phyloP scores from a whole-genome alignment of 1,140 invertebrate species.

The Ectropis grisescens region DNA sequence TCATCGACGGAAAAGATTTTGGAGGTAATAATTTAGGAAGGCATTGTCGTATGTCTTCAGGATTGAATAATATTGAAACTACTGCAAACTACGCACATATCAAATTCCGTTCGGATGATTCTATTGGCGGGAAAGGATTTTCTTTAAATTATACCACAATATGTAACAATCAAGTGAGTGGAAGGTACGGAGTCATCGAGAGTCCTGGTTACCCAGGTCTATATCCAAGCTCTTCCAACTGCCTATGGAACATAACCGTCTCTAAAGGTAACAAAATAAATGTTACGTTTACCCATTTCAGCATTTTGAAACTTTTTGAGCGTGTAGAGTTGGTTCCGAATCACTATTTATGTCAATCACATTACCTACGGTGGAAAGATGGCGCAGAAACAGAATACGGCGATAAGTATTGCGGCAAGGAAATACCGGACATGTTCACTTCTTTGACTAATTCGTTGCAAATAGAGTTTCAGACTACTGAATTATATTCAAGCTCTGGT shows the following conservation, averaged over 20 bases:
- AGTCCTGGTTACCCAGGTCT: conserved; percentile 82
- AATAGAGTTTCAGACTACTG: conserved; percentile 77
- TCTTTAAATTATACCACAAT: conserved; percentile 76
- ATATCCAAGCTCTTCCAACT: conserved; percentile 74
- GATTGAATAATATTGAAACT: conserved; percentile 61
- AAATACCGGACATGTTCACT: conserved; percentile 73
- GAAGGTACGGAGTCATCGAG: conserved; percentile 78
- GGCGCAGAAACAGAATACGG: conserved; percentile 20
- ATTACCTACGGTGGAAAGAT: conserved; percentile 53
- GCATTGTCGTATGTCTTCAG: conserved; percentile 65
- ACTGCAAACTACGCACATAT: conserved; percentile 74
- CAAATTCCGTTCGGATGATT: conserved; percentile 78
- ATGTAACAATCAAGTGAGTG: conserved; percentile 73
- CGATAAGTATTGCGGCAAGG: conserved; percentile 76
- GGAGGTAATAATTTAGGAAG: conserved; percentile 63
- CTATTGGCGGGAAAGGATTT: conserved; percentile 76
- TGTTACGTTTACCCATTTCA: conserved; percentile 81
- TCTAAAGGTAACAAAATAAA: conserved; percentile 80
- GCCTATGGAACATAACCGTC: conserved; percentile 82
- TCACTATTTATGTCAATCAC: not conserved
- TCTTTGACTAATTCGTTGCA: conserved; percentile 78
- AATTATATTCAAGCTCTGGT: conserved; percentile 45
- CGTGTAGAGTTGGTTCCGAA: not conserved
- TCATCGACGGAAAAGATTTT: conserved; percentile 71
- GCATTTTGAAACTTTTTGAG: conserved; percentile 44